Percentiles rank a stretch among this genome's conserved stretches.
Evolutionary conservation across 2,797 vertebrate genomes (phyloP).

Genomic region (Nannoperca obscura): DNA sequence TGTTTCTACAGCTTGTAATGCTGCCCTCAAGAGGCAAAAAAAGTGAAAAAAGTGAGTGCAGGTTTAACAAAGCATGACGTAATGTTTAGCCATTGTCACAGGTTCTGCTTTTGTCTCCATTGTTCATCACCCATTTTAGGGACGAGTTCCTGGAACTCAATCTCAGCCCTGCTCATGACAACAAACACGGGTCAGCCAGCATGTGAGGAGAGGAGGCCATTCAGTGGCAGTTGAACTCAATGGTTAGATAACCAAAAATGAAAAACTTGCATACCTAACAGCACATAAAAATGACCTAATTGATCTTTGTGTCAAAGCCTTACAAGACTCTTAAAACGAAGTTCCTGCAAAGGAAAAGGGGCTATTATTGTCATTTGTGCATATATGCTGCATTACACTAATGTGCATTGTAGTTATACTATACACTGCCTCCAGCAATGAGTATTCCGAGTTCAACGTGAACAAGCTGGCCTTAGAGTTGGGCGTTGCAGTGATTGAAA

Average conservation of each 20-base stretch:
- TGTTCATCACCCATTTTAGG: background rate
- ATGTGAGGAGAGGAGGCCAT: background rate
- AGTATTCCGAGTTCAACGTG: background rate
- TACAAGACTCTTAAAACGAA: background rate
- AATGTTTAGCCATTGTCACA: background rate
- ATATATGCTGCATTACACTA: background rate
- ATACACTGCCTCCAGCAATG: too few species aligned
- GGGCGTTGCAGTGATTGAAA: background rate
- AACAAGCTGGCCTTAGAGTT: background rate
- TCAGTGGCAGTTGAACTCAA: background rate
- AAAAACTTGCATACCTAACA: background rate
- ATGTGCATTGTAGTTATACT: background rate
- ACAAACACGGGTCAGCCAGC: background rate
- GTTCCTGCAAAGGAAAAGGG: background rate
- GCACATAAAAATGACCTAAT: slow-evolving; percentile 8
- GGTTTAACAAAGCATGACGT: background rate
- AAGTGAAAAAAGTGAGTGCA: background rate
- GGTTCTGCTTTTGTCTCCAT: background rate
- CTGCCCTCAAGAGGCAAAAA: background rate
- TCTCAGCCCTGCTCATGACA: too few species aligned
- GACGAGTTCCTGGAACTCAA: background rate
- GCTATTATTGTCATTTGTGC: background rate
- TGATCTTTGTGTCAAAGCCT: slow-evolving; percentile 17
- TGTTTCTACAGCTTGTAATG: background rate
- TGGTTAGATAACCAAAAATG: too few species aligned